Conservation (phyloP, 2,797 vertebrate genomes). For the Acanthopagrus latus region DNA sequence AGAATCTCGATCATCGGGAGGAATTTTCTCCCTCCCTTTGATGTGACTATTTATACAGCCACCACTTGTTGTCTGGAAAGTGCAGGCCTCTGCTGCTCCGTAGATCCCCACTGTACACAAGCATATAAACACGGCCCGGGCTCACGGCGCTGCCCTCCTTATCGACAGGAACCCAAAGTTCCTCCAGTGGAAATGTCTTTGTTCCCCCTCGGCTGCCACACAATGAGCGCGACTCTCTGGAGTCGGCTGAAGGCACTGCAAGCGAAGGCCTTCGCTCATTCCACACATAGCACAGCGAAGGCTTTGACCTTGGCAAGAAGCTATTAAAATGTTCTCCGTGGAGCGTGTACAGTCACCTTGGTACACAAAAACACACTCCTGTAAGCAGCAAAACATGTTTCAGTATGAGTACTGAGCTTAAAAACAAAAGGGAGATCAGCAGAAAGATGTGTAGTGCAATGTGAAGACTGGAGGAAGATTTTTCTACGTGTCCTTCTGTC, state of each 20-base stretch:
- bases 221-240: constrained; percentile 87
- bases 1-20: constrained; percentile 70
- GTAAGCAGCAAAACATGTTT: constrained; percentile 50
- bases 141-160: constrained; percentile 83
- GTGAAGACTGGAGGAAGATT: neutral
- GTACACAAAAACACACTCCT: constrained; percentile 42
- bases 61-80: constrained; percentile 83
- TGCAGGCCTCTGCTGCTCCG: constrained; percentile 70
- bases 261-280: constrained; percentile 78
- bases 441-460: constrained; percentile 2
- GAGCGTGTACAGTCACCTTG: constrained; percentile 58
- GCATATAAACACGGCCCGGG: constrained; percentile 80
- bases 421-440: constrained; percentile 29
- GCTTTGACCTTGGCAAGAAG: constrained; percentile 75
- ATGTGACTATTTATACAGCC: constrained; percentile 85
- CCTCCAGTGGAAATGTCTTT: constrained; percentile 89
- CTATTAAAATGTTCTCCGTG: constrained; percentile 72
- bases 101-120: constrained; percentile 79
- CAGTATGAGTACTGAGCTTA: constrained; percentile 4
- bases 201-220: constrained; percentile 83
- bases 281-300: constrained; percentile 72
- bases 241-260: constrained; percentile 78
- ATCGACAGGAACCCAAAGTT: constrained; percentile 90
- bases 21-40: constrained; percentile 81
- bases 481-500: neutral